phyloP scores from a whole-genome alignment of 1,140 invertebrate species.

The Drosophila mauritiana region DNA sequence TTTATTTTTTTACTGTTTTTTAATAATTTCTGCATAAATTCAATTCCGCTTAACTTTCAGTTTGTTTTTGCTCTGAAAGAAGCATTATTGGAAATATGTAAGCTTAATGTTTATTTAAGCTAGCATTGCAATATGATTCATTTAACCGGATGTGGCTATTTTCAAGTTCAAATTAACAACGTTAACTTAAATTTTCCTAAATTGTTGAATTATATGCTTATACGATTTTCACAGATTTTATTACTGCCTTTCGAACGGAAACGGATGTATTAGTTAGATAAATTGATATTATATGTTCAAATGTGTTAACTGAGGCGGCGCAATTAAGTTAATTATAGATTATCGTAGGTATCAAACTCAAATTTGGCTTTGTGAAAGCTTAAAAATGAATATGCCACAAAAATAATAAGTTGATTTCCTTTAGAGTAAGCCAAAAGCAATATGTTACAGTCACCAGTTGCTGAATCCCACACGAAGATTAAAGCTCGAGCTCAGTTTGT shows the following conservation, averaged over 20 bases:
- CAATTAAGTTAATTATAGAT: constrained; percentile 18
- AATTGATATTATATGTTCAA: constrained; percentile 1
- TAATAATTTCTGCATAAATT: constrained; percentile 26
- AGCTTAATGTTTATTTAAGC: neutral
- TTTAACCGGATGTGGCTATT: neutral
- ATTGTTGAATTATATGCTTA: neutral
- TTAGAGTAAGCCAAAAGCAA: constrained; percentile 11
- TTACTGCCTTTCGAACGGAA: neutral
- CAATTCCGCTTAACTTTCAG: constrained; percentile 17
- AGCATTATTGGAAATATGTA: constrained; percentile 4
- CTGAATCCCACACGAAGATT: constrained; percentile 36
- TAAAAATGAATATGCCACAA: neutral
- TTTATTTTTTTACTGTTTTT: constrained; percentile 18
- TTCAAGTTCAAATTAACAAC: too few species aligned
- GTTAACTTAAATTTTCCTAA: too few species aligned
- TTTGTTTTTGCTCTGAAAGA: constrained; percentile 1
- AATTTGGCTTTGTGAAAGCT: constrained; percentile 6
- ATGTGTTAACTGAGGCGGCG: constrained; percentile 15
- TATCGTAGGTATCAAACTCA: neutral
- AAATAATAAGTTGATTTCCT: constrained; percentile 30
- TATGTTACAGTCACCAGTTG: constrained; percentile 25
- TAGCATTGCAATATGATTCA: too few species aligned
- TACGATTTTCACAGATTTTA: neutral
- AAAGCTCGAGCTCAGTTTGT: constrained; percentile 48
- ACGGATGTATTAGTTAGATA: constrained; percentile 1